A percentile compares a stretch with the other conserved stretches of the same genome.
Evolutionary conservation across 2,797 vertebrate species (phyloP).

Genomic region (Anomalospiza imberbis): DNA sequence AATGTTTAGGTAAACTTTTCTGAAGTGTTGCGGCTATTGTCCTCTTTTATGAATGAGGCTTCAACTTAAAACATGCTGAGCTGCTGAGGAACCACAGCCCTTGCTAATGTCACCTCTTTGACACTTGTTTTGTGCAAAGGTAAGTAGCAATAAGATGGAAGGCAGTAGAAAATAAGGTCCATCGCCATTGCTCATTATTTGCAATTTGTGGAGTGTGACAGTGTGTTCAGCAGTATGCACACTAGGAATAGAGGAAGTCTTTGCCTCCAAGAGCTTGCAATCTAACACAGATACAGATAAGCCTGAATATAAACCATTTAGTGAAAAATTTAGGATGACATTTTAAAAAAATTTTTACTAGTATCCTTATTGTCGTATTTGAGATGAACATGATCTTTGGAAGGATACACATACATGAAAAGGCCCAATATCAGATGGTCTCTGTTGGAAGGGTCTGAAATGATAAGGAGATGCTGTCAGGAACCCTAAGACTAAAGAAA

Average conservation of each 20-base stretch:
- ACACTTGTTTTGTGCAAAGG: conserved; percentile 25
- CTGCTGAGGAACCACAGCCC: background rate
- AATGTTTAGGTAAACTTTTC: background rate
- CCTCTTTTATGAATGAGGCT: background rate
- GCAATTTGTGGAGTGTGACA: conserved; percentile 63
- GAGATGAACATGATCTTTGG: background rate
- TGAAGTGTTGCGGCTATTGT: background rate
- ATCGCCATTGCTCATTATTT: conserved; percentile 39
- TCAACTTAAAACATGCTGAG: background rate
- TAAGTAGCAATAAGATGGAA: conserved; percentile 45
- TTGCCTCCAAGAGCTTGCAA: background rate
- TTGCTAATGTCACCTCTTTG: conserved; percentile 63
- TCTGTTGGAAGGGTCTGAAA: background rate
- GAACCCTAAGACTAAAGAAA: background rate
- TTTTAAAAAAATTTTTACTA: background rate
- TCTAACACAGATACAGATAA: background rate
- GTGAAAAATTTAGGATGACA: background rate
- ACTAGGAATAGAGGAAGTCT: background rate
- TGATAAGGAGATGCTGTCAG: background rate
- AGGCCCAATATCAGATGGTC: rapidly evolving
- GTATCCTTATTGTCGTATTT: background rate
- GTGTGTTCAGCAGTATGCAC: conserved; percentile 32
- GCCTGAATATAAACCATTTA: background rate
- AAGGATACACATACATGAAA: background rate
- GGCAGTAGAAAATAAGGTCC: conserved; percentile 44